A percentile compares a stretch with the other conserved stretches of the same genome.
phyloP scores from a whole-genome alignment of 2,888 invertebrate species.

The Drosophila lacicola region DNA sequence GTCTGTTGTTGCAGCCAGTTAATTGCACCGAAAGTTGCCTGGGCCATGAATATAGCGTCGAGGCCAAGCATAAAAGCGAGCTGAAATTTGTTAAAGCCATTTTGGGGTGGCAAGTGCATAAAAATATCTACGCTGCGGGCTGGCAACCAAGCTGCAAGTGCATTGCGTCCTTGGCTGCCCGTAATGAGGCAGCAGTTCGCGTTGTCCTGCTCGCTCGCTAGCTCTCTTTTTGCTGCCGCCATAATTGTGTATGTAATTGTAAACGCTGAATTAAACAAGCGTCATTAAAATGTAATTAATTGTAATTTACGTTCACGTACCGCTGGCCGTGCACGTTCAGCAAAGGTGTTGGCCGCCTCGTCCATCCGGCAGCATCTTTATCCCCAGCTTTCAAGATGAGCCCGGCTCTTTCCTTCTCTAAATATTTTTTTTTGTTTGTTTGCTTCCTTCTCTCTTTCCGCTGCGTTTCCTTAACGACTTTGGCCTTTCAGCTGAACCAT shows the following conservation, averaged over 20 bases:
- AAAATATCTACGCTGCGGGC: conserved; percentile 31
- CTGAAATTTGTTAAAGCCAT: conserved; percentile 74
- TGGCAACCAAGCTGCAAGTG: conserved; percentile 32
- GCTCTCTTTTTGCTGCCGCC: conserved; percentile 37
- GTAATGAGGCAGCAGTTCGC: conserved; percentile 62
- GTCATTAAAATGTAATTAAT: conserved; percentile 84
- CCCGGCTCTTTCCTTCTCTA: conserved; percentile 9
- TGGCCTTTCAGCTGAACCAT: conserved; percentile 11
- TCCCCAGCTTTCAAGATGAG: conserved; percentile 59
- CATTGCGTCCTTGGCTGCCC: conserved; percentile 45
- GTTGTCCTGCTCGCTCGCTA: conserved; percentile 23
- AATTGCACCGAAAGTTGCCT: conserved; percentile 53
- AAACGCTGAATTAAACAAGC: conserved; percentile 82
- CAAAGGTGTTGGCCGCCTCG: conserved; percentile 59
- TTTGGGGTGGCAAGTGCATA: conserved; percentile 58
- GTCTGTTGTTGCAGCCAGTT: conserved; percentile 43
- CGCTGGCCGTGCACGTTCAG: conserved; percentile 39
- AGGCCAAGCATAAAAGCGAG: conserved; percentile 38
- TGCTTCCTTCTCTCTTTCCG: conserved; percentile 11
- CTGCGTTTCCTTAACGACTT: conserved; percentile 50
- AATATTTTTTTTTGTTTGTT: background rate
- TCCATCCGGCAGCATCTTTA: conserved; percentile 35
- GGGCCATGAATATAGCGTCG: conserved; percentile 63
- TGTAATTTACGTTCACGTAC: conserved; percentile 81
- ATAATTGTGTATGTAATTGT: conserved; percentile 82